These are phyloP conservation scores for Magallana gigas DNA, from an alignment of 1,140 invertebrate species.

Conservation along the genomic window DNA sequence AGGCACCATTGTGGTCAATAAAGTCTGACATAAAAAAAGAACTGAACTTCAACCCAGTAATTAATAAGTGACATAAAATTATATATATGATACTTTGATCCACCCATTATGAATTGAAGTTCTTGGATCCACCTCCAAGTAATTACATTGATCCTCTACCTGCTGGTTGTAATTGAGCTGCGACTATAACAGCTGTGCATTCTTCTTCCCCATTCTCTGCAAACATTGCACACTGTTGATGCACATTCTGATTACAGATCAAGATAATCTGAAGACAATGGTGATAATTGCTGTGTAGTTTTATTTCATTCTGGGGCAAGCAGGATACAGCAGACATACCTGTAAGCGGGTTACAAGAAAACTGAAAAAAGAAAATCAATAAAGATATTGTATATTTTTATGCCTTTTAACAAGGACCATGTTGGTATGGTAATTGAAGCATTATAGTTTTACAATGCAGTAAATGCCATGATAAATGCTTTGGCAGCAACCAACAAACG, in stretches of 20 bases:
- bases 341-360: background rate
- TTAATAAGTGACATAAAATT: too few relatives aligned
- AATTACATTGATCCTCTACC: too few relatives aligned
- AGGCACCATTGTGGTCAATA: background rate
- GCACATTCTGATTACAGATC: constrained; percentile 7
- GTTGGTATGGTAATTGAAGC: constrained; percentile 10
- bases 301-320: background rate
- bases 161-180: background rate
- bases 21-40: too few relatives aligned
- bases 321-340: background rate
- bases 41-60: too few relatives aligned
- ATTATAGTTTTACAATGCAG: background rate
- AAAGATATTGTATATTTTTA: background rate
- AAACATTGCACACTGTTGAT: constrained; percentile 10
- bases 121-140: too few relatives aligned
- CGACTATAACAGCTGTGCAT: constrained; percentile 1
- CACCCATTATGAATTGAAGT: too few relatives aligned
- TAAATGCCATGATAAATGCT: background rate
- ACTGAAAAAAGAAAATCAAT: background rate
- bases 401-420: background rate
- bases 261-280: background rate
- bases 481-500: background rate
- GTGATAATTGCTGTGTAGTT: constrained; percentile 6
- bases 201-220: background rate
- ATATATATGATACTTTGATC: too few relatives aligned